Percentiles rank a stretch among this genome's conserved stretches.
Evolutionary conservation across 1,140 invertebrate genomes (phyloP).

Genomic region (Chelonus insularis): DNA sequence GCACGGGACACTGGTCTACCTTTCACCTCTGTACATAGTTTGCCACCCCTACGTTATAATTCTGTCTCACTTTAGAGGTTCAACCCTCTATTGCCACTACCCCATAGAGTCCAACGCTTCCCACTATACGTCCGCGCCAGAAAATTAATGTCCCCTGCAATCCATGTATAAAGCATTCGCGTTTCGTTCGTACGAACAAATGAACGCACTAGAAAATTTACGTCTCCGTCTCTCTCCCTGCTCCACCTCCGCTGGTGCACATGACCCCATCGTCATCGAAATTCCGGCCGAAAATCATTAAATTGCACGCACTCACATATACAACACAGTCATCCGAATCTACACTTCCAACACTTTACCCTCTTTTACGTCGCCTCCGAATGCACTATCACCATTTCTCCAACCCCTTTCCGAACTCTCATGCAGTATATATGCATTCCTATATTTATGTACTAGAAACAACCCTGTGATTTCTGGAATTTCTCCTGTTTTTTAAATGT

Average conservation of each 20-base stretch:
- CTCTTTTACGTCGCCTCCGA: slow-evolving; percentile 35
- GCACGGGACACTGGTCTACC: slow-evolving; percentile 9
- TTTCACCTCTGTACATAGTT: slow-evolving; percentile 14
- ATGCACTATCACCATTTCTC: slow-evolving; percentile 26
- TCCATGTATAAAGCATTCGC: slow-evolving; percentile 62
- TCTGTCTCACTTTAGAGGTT: slow-evolving; percentile 17
- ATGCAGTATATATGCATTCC: neutral
- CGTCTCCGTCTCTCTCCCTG: slow-evolving; percentile 33
- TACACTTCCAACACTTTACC: slow-evolving; percentile 23
- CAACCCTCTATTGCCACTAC: slow-evolving; percentile 13
- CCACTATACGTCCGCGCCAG: slow-evolving; percentile 58
- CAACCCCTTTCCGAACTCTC: neutral
- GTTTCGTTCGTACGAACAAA: slow-evolving; percentile 58
- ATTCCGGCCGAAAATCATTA: slow-evolving; percentile 56
- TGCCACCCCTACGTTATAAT: neutral
- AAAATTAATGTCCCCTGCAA: slow-evolving; percentile 63
- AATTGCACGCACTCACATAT: slow-evolving; percentile 53
- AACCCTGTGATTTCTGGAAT: neutral
- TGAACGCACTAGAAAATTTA: slow-evolving; percentile 60
- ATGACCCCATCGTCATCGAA: slow-evolving; percentile 52
- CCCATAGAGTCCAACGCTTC: slow-evolving; percentile 38
- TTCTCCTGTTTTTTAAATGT: neutral
- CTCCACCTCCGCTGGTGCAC: slow-evolving; percentile 3
- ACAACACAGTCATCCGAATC: slow-evolving; percentile 39
- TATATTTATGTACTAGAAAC: neutral